A percentile compares a stretch with the other conserved stretches of the same genome.
phyloP scores from a whole-genome alignment of 2,797 vertebrate genomes.

The Spinus olivaceus region DNA sequence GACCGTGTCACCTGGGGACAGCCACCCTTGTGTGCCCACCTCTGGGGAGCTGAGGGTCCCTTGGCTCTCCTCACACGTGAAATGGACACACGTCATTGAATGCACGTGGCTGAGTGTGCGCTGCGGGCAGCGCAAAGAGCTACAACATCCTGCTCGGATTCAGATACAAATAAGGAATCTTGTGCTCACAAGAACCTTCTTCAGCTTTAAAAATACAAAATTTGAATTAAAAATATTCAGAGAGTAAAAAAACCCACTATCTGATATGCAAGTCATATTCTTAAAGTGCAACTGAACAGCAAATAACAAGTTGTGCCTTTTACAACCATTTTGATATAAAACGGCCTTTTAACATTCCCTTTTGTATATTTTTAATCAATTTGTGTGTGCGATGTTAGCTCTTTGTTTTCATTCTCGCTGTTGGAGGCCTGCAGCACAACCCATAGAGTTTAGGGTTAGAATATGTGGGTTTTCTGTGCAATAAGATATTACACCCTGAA shows the following conservation, averaged over 20 bases:
- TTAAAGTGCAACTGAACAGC: slow-evolving; percentile 59
- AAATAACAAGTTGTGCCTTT: slow-evolving; percentile 53
- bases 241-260: slow-evolving; percentile 51
- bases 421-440: neutral
- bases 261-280: slow-evolving; percentile 46
- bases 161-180: slow-evolving; percentile 36
- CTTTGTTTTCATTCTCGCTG: neutral
- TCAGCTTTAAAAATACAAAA: slow-evolving; percentile 57
- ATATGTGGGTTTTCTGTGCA: neutral
- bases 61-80: rapidly evolving
- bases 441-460: neutral
- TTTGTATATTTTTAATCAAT: neutral
- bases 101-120: neutral
- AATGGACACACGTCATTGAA: neutral
- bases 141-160: slow-evolving; percentile 14
- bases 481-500: neutral
- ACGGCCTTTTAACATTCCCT: slow-evolving; percentile 44
- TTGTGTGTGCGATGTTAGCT: neutral
- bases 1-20: neutral
- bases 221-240: slow-evolving; percentile 51
- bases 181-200: slow-evolving; percentile 35
- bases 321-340: slow-evolving; percentile 32
- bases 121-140: neutral
- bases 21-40: neutral
- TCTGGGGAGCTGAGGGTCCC: neutral